Evolutionary conservation across 2,888 invertebrate species (phyloP).

Genomic region (Acronicta aceris): DNA sequence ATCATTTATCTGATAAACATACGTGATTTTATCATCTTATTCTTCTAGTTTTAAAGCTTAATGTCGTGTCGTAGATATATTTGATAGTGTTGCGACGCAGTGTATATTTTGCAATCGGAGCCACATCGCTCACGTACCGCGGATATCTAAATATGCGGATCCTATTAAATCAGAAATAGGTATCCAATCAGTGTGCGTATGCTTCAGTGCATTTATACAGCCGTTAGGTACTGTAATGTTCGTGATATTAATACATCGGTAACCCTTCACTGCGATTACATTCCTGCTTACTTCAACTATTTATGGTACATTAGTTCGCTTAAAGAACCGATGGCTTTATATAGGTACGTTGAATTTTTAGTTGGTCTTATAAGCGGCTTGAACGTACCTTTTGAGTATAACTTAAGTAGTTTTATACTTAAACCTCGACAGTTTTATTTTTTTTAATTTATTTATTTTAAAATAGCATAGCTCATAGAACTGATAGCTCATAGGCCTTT

Average conservation of each 20-base stretch:
- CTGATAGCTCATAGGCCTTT: no score
- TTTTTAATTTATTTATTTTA: no score
- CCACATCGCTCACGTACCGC: constrained; percentile 54
- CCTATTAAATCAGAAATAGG: constrained; percentile 81
- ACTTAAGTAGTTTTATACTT: no score
- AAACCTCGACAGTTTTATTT: no score
- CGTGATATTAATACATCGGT: constrained; percentile 57
- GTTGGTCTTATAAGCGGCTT: background rate
- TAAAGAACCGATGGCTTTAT: constrained; percentile 9
- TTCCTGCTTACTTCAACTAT: constrained; percentile 57
- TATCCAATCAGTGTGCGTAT: constrained; percentile 78
- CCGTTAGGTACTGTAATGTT: constrained; percentile 64
- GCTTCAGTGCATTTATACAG: constrained; percentile 73
- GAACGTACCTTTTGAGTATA: no score
- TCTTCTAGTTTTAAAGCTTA: constrained; percentile 10
- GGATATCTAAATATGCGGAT: constrained; percentile 69
- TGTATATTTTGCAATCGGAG: constrained; percentile 23
- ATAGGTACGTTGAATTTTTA: background rate
- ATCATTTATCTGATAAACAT: constrained; percentile 8
- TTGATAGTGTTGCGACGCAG: constrained; percentile 20
- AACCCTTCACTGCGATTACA: constrained; percentile 45
- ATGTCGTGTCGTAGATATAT: constrained; percentile 4
- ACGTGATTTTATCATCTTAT: constrained; percentile 18
- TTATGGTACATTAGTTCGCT: constrained; percentile 28
- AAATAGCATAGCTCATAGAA: no score